Percentiles rank a stretch among this genome's conserved stretches.
phyloP scores from a whole-genome alignment of 2,888 invertebrate genomes.

The Sepiola atlantica region DNA sequence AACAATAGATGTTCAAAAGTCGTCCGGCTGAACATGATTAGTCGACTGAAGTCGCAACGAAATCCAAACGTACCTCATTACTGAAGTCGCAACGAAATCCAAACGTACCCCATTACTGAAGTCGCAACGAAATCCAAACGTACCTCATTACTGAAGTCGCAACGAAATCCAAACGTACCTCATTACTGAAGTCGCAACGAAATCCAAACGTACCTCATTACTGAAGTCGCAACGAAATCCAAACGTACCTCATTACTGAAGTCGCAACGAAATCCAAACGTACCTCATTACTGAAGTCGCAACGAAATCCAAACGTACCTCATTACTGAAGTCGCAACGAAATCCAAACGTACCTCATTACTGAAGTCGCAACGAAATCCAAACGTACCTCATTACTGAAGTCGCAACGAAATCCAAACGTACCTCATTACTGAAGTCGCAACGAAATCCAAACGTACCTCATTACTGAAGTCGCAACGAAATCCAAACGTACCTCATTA shows the following conservation, averaged over 20 bases:
- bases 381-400: constrained; percentile 75
- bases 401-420: background rate
- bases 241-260: constrained; percentile 75
- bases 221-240: constrained; percentile 60
- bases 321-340: constrained; percentile 70
- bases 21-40: no score
- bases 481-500: constrained; percentile 73
- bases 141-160: constrained; percentile 75
- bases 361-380: constrained; percentile 60
- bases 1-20: no score
- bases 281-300: constrained; percentile 75
- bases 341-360: constrained; percentile 73
- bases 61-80: constrained; percentile 73
- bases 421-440: constrained; percentile 75
- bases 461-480: constrained; percentile 59
- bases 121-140: background rate
- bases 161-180: constrained; percentile 68
- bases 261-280: background rate
- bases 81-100: constrained; percentile 60
- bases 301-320: constrained; percentile 68
- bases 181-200: constrained; percentile 70
- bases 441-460: constrained; percentile 68
- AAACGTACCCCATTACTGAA: constrained; percentile 75
- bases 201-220: constrained; percentile 73
- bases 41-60: background rate